Evolutionary conservation across 2,113 vertebrate genomes (phyloP), one percentile per base, ranked within the genome.

Genomic region (Eublepharis macularius): DNA sequence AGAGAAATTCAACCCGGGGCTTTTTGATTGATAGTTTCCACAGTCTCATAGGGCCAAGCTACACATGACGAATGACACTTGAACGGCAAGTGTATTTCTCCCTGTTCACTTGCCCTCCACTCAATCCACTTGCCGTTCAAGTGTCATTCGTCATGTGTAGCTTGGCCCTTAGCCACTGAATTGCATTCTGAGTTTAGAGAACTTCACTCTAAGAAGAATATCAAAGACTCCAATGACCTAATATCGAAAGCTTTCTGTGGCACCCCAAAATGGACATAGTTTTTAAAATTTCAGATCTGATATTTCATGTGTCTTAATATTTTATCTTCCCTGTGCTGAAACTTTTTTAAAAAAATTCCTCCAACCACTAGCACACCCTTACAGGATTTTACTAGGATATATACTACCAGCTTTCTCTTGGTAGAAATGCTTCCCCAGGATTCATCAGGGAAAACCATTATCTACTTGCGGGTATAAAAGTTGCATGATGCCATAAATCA

Each of bases 401-500:
- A 92, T 86, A 96, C 95, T 89, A n/a, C 26, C 63, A 76, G 94
- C 88, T 93, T 97, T 97, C 97, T 96, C 92, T 96, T 97, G 95
- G 93, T 90, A 95, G 95, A 95, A 94, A 95, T 93, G 95, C 89
- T 97, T 96, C 95, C 94, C 60, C 83, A 96, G 95, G 97, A 95
- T 94, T 95, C 92, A 92, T 95, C 96, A 95, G 95, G 96, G 95
- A 97, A 98, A 98, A 93, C 96, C 96, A 98, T 98, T 98, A 98
- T 93, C 90, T 96, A 97, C 97, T 97, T 97, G 94, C 91, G 94
- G 92, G 94, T 81, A 91, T 98, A 98, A 98, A 98, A 98, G 93
- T 97, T 99, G 95, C 96, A 98, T 97, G 97, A 97, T 96, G 90
- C 82, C 89, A 97, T 98, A 97, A 98, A 98, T 98, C 95, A 98